Percentiles rank a stretch among this genome's conserved stretches.
Evolutionary conservation across 2,113 vertebrate genomes (phyloP).

Genomic region (Sinocyclocheilus grahami): DNA sequence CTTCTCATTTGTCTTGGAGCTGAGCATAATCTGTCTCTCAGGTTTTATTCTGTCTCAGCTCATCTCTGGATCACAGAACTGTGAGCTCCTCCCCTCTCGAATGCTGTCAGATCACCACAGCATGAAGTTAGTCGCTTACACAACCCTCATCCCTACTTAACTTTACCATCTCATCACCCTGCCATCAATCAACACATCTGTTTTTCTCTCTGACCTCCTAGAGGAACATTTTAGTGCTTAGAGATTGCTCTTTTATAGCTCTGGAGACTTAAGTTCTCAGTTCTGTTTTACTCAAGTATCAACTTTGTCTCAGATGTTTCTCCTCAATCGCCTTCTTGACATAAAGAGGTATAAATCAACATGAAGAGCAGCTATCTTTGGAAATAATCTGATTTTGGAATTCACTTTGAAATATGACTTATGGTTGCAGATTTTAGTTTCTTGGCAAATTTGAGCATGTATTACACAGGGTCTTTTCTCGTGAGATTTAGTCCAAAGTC

Average conservation of each 20-base stretch:
- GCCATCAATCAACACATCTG: slow-evolving; percentile 13
- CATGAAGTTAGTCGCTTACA: slow-evolving; percentile 17
- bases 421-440: not conserved
- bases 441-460: not conserved
- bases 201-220: not conserved
- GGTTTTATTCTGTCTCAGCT: slow-evolving; percentile 34
- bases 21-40: slow-evolving; percentile 33
- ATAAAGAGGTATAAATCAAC: not conserved
- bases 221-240: not conserved
- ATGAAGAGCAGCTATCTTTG: not conserved
- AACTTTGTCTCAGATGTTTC: not conserved
- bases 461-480: not conserved
- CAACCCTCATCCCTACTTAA: slow-evolving; percentile 22
- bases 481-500: not conserved
- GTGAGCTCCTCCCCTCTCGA: slow-evolving; percentile 11
- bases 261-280: not conserved
- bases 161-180: slow-evolving; percentile 12
- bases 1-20: slow-evolving; percentile 43
- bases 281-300: not conserved
- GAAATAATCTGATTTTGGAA: not conserved
- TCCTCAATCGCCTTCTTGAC: not conserved
- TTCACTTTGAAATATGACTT: not conserved
- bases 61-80: slow-evolving; percentile 23
- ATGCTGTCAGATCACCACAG: slow-evolving; percentile 15
- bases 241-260: not conserved